Conservation (phyloP, 2,888 invertebrate genomes). For the Epistrophe grossulariae region DNA sequence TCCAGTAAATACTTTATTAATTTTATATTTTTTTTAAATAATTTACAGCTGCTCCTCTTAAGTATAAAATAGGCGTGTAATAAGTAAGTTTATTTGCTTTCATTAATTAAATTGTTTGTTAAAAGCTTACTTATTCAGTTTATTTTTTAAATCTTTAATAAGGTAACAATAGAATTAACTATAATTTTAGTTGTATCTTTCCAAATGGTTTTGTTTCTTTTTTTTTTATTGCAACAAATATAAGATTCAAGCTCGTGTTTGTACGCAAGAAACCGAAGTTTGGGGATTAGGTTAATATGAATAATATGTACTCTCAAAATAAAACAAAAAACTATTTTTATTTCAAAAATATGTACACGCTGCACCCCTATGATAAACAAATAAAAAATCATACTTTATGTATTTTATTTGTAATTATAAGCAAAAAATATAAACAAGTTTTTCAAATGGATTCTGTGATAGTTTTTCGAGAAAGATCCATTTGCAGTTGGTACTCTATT, state of each 20-base stretch:
- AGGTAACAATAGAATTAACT: conserved; percentile 7
- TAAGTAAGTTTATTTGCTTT: conserved; percentile 1
- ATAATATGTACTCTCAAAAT: not conserved
- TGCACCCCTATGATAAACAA: not conserved
- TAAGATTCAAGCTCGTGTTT: conserved; percentile 32
- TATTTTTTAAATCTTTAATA: not conserved
- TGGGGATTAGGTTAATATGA: conserved; percentile 16
- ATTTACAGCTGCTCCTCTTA: conserved; percentile 20
- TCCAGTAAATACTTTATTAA: conserved; percentile 15
- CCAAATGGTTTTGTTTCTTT: not conserved
- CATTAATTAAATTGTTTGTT: not conserved
- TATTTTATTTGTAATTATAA: not conserved
- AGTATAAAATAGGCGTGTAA: conserved; percentile 31
- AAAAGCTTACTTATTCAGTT: conserved; percentile 22
- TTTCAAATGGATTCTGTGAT: not conserved
- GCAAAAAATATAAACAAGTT: not conserved
- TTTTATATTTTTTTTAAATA: not conserved
- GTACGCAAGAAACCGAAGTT: conserved; percentile 63
- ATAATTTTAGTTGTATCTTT: not conserved
- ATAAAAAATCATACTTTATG: not conserved
- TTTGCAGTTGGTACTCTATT: not conserved
- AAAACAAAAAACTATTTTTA: not conserved
- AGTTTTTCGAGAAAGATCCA: not conserved
- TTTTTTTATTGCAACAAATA: conserved; percentile 5
- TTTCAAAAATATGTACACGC: not conserved